Evolutionary conservation across 2,797 vertebrate genomes (phyloP), one percentile per base, ranked within the genome.

Genomic region (Simalia tracyae): DNA sequence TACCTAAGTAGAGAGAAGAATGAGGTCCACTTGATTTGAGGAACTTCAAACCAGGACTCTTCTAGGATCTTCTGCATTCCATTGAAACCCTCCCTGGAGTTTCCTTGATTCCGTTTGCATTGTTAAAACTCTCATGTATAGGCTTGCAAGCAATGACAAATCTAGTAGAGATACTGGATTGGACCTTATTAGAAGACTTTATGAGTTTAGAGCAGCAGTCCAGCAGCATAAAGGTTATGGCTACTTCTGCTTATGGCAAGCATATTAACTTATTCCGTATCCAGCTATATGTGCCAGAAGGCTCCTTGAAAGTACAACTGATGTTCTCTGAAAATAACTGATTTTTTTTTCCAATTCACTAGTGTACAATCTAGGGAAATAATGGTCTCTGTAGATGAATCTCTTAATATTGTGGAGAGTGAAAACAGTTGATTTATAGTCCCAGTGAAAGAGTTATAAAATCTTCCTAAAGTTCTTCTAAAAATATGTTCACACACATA

Each of bases 371-470:
- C 95, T 95, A 88, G 89, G 92, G 94, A 95, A 96, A 95, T 94
- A 96, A 92, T 95, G 89, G 89, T 96, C 95, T 95, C 94, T 91
- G 60, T 36, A 88, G 85, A 84, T 87, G 85, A 85, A 68, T 87
- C 89, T 90, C 89, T 94, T 96, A 94, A 95, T 95, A 96, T 96
- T 95, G 92, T 94, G 95, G 93, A 95, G 89, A 91, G 85, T 4
- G 94, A 93, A 95, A 96, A 93, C 90, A 59, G 89, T 93, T 94
- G 95, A 96, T 96, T 96, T 97, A 97, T 94, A 96, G 1, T 94
- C 94, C 95, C 94, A 94, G 64, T 42, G 95, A 95, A 95, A 87
- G 94, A 89, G 91, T 8, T 96, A 93, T 96, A 96, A 96, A 96
- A 88, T 92, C 94, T 96, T 95, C 91, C 84, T 94, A 89, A 92